These are phyloP conservation scores for Vanessa tameamea DNA, from an alignment of 1,140 invertebrate species.

Conservation along the genomic window DNA sequence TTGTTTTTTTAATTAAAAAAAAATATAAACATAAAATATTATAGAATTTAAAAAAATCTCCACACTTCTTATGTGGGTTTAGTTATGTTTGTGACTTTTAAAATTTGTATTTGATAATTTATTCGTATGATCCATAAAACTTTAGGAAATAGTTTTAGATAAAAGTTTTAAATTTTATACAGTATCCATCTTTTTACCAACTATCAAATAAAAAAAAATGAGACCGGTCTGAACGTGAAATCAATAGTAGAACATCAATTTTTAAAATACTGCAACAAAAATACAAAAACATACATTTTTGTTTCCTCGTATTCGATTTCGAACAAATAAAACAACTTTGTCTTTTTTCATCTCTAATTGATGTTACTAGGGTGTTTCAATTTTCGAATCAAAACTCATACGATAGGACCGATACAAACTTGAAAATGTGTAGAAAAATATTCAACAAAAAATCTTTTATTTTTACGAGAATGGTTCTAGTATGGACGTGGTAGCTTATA, in stretches of 20 bases:
- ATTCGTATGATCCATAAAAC: no score
- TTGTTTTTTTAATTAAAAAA: no score
- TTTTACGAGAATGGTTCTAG: no score
- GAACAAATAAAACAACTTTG: conserved; percentile 29
- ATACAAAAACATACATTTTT: conserved; percentile 14
- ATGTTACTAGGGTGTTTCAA: conserved; percentile 9
- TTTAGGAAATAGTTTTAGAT: neutral
- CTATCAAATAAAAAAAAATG: neutral
- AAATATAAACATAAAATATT: no score
- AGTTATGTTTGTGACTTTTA: no score
- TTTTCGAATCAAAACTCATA: neutral
- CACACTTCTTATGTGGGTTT: no score
- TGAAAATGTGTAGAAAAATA: neutral
- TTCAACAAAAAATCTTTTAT: neutral
- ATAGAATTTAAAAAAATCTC: no score
- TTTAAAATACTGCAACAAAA: neutral
- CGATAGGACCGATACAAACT: neutral
- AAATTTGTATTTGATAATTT: no score
- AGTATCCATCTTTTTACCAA: no score
- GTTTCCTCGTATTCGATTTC: conserved; percentile 17
- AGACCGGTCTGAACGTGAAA: neutral
- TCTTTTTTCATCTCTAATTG: conserved; percentile 21
- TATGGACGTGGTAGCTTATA: no score
- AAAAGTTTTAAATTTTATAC: neutral
- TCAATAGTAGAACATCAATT: conserved; percentile 8